A percentile compares a stretch with the other conserved stretches of the same genome.
These are phyloP conservation scores for Mayetiola destructor DNA, from an alignment of 2,888 invertebrate genomes.

Conservation along the genomic window DNA sequence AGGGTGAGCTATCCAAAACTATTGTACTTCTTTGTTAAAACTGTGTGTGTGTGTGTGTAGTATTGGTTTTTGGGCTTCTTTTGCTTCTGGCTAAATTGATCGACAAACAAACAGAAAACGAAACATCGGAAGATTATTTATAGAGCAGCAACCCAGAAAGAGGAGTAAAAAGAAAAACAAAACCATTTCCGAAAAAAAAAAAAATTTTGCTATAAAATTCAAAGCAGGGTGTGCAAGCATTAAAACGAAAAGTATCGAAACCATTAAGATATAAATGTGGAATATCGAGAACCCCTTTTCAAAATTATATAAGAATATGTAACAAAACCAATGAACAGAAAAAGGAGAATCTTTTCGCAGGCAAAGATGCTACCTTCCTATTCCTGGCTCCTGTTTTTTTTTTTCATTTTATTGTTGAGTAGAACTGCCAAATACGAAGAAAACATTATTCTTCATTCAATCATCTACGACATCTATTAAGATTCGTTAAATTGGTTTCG, in stretches of 20 bases:
- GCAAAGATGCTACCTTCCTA: not conserved
- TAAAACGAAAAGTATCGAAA: not conserved
- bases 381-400: not conserved
- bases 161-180: not conserved
- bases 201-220: conserved; percentile 5
- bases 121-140: too few species aligned
- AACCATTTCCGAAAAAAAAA: not conserved
- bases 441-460: not conserved
- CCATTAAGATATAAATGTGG: not conserved
- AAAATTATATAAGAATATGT: too few species aligned
- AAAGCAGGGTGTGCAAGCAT: not conserved
- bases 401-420: too few species aligned
- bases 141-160: too few species aligned
- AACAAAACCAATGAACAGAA: too few species aligned
- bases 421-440: not conserved
- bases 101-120: not conserved
- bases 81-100: not conserved
- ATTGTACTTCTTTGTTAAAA: too few species aligned
- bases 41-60: not conserved
- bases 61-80: not conserved
- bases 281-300: not conserved
- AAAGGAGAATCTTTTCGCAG: too few species aligned
- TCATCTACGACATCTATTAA: conserved; percentile 13
- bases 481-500: not conserved
- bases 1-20: too few species aligned